Evolutionary conservation across 2,888 invertebrate genomes (phyloP).

Genomic region (Sinelater perroti): DNA sequence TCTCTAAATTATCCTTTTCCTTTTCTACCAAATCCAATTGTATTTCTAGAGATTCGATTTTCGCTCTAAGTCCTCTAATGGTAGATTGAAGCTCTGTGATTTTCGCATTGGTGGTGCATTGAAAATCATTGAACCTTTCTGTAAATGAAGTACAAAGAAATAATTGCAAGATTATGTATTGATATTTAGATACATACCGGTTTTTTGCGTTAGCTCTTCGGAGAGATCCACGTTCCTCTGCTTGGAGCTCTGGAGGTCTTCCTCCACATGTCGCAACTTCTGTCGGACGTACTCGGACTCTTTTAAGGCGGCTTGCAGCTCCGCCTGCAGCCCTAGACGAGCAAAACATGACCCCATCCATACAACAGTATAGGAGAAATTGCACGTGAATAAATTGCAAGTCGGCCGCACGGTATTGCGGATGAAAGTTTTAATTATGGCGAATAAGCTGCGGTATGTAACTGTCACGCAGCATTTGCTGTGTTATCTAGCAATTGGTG

Average conservation of each 20-base stretch:
- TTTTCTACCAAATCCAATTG: constrained; percentile 61
- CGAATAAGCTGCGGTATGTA: not conserved
- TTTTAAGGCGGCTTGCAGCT: constrained; percentile 71
- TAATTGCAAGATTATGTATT: not conserved
- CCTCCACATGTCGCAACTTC: constrained; percentile 68
- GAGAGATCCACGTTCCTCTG: constrained; percentile 68
- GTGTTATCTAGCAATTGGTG: constrained; percentile 10
- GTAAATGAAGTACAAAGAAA: constrained; percentile 23
- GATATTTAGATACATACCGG: constrained; percentile 63
- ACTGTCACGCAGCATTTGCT: not conserved
- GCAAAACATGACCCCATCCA: constrained; percentile 42
- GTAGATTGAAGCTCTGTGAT: constrained; percentile 61
- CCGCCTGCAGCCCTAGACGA: constrained; percentile 69
- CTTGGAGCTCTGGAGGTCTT: constrained; percentile 68
- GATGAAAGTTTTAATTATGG: not conserved
- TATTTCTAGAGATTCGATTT: constrained; percentile 63
- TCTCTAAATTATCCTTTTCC: constrained; percentile 62
- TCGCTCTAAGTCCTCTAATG: constrained; percentile 62
- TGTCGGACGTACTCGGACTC: constrained; percentile 71
- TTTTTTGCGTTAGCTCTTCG: constrained; percentile 66
- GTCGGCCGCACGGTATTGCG: not conserved
- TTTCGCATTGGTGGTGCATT: constrained; percentile 55
- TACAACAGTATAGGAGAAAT: not conserved
- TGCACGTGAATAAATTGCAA: not conserved
- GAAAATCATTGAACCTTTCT: constrained; percentile 53